Evolutionary conservation across 2,888 invertebrate species (phyloP).

Genomic region (Acrocyrtus sp.): DNA sequence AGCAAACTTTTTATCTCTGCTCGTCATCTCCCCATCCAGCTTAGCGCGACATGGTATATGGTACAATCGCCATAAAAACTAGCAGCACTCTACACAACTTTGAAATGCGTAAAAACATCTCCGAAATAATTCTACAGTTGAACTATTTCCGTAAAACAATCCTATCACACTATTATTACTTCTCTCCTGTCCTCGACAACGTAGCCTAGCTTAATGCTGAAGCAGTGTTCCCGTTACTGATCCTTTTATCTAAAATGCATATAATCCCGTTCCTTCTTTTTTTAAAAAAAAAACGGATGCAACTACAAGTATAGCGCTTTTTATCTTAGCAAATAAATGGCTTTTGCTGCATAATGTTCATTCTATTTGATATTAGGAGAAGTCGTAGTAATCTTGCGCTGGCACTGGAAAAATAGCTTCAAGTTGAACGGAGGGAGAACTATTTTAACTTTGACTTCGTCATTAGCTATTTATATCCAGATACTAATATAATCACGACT

Average conservation of each 20-base stretch:
- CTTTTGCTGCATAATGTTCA: background rate
- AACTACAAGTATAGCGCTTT: background rate
- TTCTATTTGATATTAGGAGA: background rate
- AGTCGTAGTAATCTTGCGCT: background rate
- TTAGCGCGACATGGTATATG: background rate
- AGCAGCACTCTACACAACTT: background rate
- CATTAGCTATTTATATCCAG: background rate
- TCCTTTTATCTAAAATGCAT: background rate
- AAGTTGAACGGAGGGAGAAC: background rate
- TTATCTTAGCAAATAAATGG: background rate
- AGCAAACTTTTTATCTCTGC: constrained; percentile 23
- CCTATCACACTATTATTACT: background rate
- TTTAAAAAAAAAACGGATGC: background rate
- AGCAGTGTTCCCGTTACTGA: background rate
- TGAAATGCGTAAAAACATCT: constrained; percentile 4
- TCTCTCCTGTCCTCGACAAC: constrained; percentile 45
- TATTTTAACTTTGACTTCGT: background rate
- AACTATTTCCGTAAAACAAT: background rate
- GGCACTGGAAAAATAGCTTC: constrained; percentile 9
- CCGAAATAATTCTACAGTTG: too few species aligned
- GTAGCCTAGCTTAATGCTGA: constrained; percentile 46
- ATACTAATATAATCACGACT: too few species aligned
- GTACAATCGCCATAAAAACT: background rate
- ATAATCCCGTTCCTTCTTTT: background rate
- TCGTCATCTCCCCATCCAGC: constrained; percentile 1